Base-by-base conservation (phyloP, 1,140 invertebrate genomes). In the Drosophila pectinifera region DNA sequence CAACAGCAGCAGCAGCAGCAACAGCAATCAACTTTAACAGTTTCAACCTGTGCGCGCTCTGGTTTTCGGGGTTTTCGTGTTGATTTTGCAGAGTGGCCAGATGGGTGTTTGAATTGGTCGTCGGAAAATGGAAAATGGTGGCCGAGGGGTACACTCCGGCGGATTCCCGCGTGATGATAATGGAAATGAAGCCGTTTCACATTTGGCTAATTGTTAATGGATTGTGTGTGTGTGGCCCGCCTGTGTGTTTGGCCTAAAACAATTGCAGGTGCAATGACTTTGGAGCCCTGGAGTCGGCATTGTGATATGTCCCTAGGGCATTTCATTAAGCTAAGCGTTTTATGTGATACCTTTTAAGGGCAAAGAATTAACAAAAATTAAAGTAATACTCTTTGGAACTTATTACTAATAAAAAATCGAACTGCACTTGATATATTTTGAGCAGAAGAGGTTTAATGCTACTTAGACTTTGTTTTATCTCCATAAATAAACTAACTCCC, bases 31-130 rank as follows among this genome's bases (percentile, higher is more conserved):
- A 22, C 38, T 59, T 43, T 38, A 73, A 70, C 67, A 55, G 49
- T 55, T 70, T 67, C 70, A 73, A 73, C 69, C 69, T 63, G 72
- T 54, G 72, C 69, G 72, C 59, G 72, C 69, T 73, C 69, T 74
- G 64, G 64, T 65, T 68, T 53, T 65, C 45, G 26, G 43, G 42
- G 16, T 31, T 49, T 41, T 31, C 20, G 13, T 68, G 64, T 68
- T 75, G 72, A 75, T 75, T 75, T 75, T 75, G 59, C 45, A 75
- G 53, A 75, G 73, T 74, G 73, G 61, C 46, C 73, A 62, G 36
- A 7, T 75, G 69, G 39, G 39, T 67, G 39, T 69, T 69, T 64
- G 58, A 63, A 41, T 64, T 73, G 51, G 69, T 45, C 54, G 46
- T 36, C 18, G 69, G 61, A 24, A 64, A 55, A 55, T 55, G 51